These are phyloP conservation scores for Myopa testacea DNA, from an alignment of 2,888 invertebrate genomes.

Conservation along the genomic window DNA sequence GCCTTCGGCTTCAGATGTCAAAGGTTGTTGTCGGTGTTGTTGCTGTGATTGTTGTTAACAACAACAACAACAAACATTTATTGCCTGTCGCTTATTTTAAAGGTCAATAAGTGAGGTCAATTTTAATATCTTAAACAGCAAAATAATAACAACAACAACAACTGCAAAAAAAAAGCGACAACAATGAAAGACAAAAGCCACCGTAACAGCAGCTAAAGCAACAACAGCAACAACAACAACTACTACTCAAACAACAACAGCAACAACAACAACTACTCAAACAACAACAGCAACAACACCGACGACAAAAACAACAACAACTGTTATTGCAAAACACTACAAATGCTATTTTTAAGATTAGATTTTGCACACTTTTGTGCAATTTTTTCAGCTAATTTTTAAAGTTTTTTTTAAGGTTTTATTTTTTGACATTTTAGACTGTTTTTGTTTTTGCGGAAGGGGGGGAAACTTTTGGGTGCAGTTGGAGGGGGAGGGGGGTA, in stretches of 20 bases:
- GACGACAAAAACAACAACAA: conserved; percentile 28
- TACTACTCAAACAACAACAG: neutral
- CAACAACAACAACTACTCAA: neutral
- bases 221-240: conserved; percentile 23
- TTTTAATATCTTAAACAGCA: conserved; percentile 29
- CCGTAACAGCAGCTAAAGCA: conserved; percentile 34
- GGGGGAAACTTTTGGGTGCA: no score
- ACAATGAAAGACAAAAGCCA: neutral
- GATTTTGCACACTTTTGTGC: conserved; percentile 44
- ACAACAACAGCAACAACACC: conserved; percentile 6
- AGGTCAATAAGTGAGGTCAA: no score
- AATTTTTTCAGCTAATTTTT: neutral
- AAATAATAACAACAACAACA: conserved; percentile 19
- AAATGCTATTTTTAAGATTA: conserved; percentile 55
- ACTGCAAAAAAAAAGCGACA: conserved; percentile 21
- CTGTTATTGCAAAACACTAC: conserved; percentile 46
- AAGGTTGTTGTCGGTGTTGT: conserved; percentile 1
- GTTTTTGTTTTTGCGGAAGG: neutral
- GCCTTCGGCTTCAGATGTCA: conserved; percentile 17
- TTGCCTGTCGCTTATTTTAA: no score
- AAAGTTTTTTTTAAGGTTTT: neutral
- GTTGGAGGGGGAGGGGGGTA: no score
- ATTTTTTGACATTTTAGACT: neutral
- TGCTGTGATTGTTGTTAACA: neutral
- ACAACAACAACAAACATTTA: no score